Evolutionary conservation across 2,888 invertebrate genomes (phyloP).

Genomic region (Melinopterus prodromus): DNA sequence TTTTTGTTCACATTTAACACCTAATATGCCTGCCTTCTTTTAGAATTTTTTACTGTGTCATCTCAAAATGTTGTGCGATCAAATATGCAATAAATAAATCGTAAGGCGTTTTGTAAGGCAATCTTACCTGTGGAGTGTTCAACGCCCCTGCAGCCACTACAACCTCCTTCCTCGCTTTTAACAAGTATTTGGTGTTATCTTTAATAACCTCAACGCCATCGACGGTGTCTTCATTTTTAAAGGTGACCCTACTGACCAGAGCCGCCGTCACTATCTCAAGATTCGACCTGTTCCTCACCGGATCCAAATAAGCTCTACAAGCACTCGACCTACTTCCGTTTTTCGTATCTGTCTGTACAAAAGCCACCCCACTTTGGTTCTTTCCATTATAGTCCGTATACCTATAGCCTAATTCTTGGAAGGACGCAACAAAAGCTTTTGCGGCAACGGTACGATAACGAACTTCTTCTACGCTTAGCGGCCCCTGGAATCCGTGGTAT

Average conservation of each 20-base stretch:
- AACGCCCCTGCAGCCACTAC: conserved; percentile 88
- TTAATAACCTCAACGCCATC: conserved; percentile 72
- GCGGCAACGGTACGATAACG: conserved; percentile 59
- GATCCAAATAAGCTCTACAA: conserved; percentile 71
- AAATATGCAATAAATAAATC: too few relatives aligned
- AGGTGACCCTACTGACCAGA: conserved; percentile 71
- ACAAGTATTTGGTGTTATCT: conserved; percentile 43
- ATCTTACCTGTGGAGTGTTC: conserved; percentile 73
- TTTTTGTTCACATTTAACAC: too few relatives aligned
- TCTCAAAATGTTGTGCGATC: too few relatives aligned
- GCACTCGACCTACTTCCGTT: conserved; percentile 72
- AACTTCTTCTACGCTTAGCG: conserved; percentile 58
- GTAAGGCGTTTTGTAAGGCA: too few relatives aligned
- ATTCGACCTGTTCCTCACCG: conserved; percentile 68
- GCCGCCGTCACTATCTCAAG: conserved; percentile 69
- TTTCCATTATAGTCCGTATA: conserved; percentile 75
- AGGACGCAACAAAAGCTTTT: conserved; percentile 68
- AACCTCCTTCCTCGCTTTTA: conserved; percentile 78
- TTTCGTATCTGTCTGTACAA: conserved; percentile 68
- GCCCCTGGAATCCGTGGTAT: conserved; percentile 58
- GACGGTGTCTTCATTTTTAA: conserved; percentile 66
- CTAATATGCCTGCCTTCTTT: too few relatives aligned
- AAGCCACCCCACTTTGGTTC: conserved; percentile 67
- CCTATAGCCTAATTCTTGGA: conserved; percentile 69
- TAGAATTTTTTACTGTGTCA: too few relatives aligned